Percentiles rank a stretch among this genome's conserved stretches.
Evolutionary conservation across 1,140 invertebrate genomes (phyloP).

Genomic region (Rhopalosiphum padi): DNA sequence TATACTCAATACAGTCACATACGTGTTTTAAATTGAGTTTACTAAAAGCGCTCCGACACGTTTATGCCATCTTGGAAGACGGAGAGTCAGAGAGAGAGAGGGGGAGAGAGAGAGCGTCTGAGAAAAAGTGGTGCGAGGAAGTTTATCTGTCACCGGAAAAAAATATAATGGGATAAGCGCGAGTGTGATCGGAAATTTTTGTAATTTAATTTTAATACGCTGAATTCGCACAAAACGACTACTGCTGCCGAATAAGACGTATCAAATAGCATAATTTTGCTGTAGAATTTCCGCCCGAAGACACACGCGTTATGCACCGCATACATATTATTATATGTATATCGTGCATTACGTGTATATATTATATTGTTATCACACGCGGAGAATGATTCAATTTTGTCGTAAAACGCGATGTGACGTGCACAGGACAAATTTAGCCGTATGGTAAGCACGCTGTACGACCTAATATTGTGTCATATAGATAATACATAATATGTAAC

Average conservation of each 20-base stretch:
- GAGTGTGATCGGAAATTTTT: background rate
- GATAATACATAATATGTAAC: background rate
- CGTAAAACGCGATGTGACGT: background rate
- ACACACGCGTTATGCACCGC: background rate
- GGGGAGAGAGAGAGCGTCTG: background rate
- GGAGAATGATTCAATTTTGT: slow-evolving; percentile 7
- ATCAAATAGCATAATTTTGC: slow-evolving; percentile 6
- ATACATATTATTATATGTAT: background rate
- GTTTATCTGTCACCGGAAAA: background rate
- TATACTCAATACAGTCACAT: background rate
- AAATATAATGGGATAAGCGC: background rate
- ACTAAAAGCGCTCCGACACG: background rate
- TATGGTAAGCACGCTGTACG: background rate
- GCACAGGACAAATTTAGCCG: background rate
- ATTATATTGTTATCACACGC: background rate
- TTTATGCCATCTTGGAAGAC: background rate
- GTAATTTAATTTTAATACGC: slow-evolving; percentile 39
- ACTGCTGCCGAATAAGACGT: background rate
- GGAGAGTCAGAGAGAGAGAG: background rate
- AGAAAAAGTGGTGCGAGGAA: no score
- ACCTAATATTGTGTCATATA: background rate
- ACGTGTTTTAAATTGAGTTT: slow-evolving; percentile 51
- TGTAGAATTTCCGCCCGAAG: background rate
- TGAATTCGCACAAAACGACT: background rate
- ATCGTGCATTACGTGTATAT: background rate